Evolutionary conservation across 2,113 vertebrate species (phyloP).

Genomic region (Geococcyx californianus): DNA sequence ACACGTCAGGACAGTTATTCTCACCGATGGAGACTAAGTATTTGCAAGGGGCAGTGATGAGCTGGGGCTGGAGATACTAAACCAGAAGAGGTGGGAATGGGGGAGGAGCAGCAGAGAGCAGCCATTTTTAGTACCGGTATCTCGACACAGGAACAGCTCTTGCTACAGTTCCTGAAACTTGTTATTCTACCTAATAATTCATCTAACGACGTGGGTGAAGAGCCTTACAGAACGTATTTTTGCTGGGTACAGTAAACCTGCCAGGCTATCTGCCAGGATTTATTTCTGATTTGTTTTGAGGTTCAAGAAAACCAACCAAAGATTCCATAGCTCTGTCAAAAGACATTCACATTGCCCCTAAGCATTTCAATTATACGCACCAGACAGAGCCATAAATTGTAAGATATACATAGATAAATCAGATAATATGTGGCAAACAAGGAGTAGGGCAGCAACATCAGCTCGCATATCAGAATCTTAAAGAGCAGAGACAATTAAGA

Average conservation of each 20-base stretch:
- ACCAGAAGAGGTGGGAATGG: not conserved
- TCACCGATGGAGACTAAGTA: not conserved
- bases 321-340: constrained; percentile 9
- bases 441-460: not conserved
- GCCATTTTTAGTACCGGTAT: not conserved
- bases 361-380: constrained; percentile 37
- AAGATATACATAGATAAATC: constrained; percentile 50
- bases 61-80: not conserved
- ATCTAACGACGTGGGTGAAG: not conserved
- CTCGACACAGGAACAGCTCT: not conserved
- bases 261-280: constrained; percentile 36
- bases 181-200: constrained; percentile 6
- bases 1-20: not conserved
- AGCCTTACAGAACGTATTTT: not conserved
- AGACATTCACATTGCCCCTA: constrained; percentile 11
- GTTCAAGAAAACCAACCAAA: constrained; percentile 18
- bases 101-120: not conserved
- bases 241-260: constrained; percentile 31
- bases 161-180: not conserved
- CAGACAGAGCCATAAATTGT: constrained; percentile 24
- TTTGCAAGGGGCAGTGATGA: not conserved
- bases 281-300: constrained; percentile 46
- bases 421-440: constrained; percentile 21
- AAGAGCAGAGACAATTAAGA: constrained; percentile 73
- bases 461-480: not conserved